Percentiles rank a stretch among this genome's conserved stretches.
Conservation (phyloP, 2,113 vertebrate species). For the Xiphophorus couchianus region DNA sequence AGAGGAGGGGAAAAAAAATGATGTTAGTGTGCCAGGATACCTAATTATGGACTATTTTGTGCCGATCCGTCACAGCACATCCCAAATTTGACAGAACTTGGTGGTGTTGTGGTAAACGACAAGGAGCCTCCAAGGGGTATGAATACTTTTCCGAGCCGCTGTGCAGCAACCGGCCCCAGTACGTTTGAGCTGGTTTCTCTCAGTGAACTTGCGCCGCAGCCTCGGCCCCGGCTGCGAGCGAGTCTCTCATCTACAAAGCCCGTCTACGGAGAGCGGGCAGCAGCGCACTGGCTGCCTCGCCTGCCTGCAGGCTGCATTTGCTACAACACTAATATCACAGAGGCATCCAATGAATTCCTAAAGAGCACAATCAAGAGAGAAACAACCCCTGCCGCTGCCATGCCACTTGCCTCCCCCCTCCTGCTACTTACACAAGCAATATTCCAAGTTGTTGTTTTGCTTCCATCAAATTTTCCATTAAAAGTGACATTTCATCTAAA, state of each 20-base stretch:
- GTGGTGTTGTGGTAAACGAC: no score
- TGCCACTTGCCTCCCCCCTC: slow-evolving; percentile 49
- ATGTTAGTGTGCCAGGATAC: slow-evolving; percentile 15
- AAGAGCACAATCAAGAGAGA: slow-evolving; percentile 73
- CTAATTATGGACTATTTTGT: background rate
- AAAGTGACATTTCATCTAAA: slow-evolving; percentile 89
- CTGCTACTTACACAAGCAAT: slow-evolving; percentile 69
- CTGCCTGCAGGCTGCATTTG: slow-evolving; percentile 65
- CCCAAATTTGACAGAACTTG: no score
- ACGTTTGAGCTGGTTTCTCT: slow-evolving; percentile 46
- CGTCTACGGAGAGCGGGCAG: slow-evolving; percentile 56
- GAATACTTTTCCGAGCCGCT: background rate
- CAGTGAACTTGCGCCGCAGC: slow-evolving; percentile 30
- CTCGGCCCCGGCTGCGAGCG: slow-evolving; percentile 29
- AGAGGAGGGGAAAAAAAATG: background rate
- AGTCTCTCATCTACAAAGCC: slow-evolving; percentile 50
- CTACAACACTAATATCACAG: slow-evolving; percentile 77
- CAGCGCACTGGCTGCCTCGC: slow-evolving; percentile 36
- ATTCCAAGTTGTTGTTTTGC: slow-evolving; percentile 77
- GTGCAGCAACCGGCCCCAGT: background rate
- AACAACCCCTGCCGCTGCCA: slow-evolving; percentile 59
- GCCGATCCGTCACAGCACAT: background rate
- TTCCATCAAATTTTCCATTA: slow-evolving; percentile 86
- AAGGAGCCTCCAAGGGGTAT: background rate
- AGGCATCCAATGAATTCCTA: slow-evolving; percentile 71